Conservation (phyloP, 2,888 invertebrate species). For the Branchipolynoe longqiensis region DNA sequence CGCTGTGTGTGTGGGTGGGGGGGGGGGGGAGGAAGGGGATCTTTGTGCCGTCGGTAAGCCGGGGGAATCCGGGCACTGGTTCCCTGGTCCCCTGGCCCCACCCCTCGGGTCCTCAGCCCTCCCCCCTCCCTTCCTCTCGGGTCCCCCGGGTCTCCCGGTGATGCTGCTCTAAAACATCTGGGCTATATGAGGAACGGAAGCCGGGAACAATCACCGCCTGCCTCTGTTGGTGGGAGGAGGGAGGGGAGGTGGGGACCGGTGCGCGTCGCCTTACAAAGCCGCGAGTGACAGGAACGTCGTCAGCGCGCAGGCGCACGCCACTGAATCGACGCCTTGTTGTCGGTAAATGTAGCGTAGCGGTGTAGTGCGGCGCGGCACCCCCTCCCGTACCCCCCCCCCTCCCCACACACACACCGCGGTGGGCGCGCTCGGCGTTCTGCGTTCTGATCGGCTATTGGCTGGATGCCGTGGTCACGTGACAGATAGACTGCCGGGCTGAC, state of each 20-base stretch:
- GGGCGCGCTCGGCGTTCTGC: not conserved
- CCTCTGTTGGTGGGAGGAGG: not conserved
- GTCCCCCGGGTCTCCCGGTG: not conserved
- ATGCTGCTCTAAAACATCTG: constrained; percentile 46
- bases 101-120: too few species aligned
- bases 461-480: constrained; percentile 26
- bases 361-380: not conserved
- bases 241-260: not conserved
- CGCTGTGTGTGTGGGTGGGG: too few species aligned
- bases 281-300: constrained; percentile 23
- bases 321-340: constrained; percentile 45
- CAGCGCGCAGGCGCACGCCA: constrained; percentile 1
- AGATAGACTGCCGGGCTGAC: constrained; percentile 34
- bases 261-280: constrained; percentile 43
- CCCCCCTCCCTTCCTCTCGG: too few species aligned
- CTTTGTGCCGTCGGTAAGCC: constrained; percentile 41
- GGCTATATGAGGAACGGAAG: constrained; percentile 50
- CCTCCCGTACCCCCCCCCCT: too few species aligned
- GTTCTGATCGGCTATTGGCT: not conserved
- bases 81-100: too few species aligned
- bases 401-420: too few species aligned
- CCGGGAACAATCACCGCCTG: constrained; percentile 1
- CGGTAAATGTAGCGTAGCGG: constrained; percentile 42
- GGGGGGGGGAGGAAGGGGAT: constrained; percentile 13
- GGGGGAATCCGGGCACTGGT: not conserved